Percentiles rank a stretch among this genome's conserved stretches.
Conservation (phyloP, 2,888 invertebrate genomes). For the Petrolisthes manimaculis region DNA sequence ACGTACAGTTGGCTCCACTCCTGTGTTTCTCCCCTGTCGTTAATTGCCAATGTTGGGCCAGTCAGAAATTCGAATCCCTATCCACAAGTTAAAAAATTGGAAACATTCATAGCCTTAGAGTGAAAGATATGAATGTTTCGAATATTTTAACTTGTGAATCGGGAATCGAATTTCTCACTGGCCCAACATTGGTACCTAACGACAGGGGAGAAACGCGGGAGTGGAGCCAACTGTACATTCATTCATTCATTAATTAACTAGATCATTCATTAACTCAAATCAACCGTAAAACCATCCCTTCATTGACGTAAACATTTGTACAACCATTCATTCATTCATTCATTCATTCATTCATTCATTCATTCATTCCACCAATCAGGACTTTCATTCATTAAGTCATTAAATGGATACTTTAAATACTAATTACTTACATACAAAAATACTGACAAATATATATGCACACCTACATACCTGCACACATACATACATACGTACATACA, state of each 20-base stretch:
- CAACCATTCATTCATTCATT: background rate
- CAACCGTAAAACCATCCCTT: background rate
- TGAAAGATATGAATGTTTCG: too few relatives aligned
- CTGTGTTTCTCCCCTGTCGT: too few relatives aligned
- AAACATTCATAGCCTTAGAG: too few relatives aligned
- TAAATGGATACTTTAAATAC: background rate
- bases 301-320: background rate
- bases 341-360: background rate
- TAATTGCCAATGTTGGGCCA: too few relatives aligned
- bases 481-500: constrained; percentile 6
- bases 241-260: background rate
- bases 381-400: background rate
- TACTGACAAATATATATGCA: background rate
- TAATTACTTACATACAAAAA: background rate
- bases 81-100: too few relatives aligned
- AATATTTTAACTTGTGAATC: too few relatives aligned
- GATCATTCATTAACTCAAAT: background rate
- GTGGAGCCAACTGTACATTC: background rate
- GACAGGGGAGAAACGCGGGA: too few relatives aligned
- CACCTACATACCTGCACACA: background rate
- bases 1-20: too few relatives aligned
- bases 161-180: too few relatives aligned
- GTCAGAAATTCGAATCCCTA: too few relatives aligned
- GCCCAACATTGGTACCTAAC: too few relatives aligned
- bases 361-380: background rate